These are phyloP conservation scores for Sussaba pulchella DNA, from an alignment of 2,888 invertebrate species.

Conservation along the genomic window DNA sequence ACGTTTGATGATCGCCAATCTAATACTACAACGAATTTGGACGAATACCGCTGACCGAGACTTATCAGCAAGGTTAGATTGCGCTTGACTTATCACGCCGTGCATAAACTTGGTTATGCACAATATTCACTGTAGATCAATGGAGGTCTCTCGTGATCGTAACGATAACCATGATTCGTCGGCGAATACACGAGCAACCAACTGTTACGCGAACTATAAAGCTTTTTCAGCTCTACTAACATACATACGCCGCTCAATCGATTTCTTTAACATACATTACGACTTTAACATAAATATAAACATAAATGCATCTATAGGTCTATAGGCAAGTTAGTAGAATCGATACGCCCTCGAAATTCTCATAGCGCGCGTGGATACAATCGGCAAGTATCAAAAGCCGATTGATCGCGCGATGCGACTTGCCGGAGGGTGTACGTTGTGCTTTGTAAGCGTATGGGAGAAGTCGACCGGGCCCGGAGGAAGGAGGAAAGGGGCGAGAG, in stretches of 20 bases:
- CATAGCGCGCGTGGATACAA: neutral
- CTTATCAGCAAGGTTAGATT: constrained; percentile 44
- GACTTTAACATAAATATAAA: neutral
- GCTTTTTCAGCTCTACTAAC: neutral
- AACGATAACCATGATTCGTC: constrained; percentile 52
- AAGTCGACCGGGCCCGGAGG: no score
- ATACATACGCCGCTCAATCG: neutral
- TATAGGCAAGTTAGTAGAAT: no score
- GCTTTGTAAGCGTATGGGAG: neutral
- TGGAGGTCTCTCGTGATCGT: constrained; percentile 49
- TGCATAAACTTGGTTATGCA: neutral
- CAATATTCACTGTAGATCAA: constrained; percentile 30
- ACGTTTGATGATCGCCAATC: no score
- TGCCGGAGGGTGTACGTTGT: neutral
- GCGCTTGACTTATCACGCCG: neutral
- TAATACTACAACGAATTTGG: constrained; percentile 1
- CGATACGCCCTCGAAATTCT: constrained; percentile 14
- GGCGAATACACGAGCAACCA: constrained; percentile 31
- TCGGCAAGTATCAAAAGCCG: constrained; percentile 1
- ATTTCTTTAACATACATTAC: neutral
- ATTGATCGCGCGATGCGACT: constrained; percentile 5
- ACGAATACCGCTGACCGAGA: neutral
- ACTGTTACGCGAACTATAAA: neutral
- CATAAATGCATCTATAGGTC: neutral
- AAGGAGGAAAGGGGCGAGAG: no score